Percentiles rank a stretch among this genome's conserved stretches.
These are phyloP conservation scores for Lophius americanus DNA, from an alignment of 2,797 vertebrate species.

Conservation along the genomic window DNA sequence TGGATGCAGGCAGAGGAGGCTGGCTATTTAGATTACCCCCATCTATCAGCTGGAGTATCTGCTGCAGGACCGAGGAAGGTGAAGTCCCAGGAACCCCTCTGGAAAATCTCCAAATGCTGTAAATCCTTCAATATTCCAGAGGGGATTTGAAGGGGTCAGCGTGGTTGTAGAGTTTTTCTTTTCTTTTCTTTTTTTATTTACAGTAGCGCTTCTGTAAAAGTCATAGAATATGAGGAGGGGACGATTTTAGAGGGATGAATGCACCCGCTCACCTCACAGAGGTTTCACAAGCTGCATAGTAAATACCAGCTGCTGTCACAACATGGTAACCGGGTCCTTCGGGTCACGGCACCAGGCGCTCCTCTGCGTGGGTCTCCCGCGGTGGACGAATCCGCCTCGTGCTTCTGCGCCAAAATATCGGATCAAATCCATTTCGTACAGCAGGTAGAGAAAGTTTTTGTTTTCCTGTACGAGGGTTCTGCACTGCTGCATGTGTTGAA, in stretches of 20 bases:
- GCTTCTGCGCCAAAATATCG: neutral
- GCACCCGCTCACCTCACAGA: conserved; percentile 7
- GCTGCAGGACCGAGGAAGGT: conserved; percentile 35
- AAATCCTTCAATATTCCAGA: conserved; percentile 52
- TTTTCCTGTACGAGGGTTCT: neutral
- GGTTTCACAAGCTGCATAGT: conserved; percentile 27
- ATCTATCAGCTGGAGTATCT: conserved; percentile 62
- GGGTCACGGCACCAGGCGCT: conserved; percentile 9
- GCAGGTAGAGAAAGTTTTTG: neutral
- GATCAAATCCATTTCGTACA: conserved; percentile 7
- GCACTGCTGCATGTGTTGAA: no score
- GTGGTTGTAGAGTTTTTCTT: conserved; percentile 15
- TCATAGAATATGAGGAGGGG: neutral
- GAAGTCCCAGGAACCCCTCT: conserved; percentile 28
- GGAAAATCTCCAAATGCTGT: conserved; percentile 32
- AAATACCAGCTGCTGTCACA: conserved; percentile 46
- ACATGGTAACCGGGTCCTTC: conserved; percentile 2
- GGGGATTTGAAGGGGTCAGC: conserved; percentile 12
- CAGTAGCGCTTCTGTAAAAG: neutral
- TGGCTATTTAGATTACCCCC: conserved; percentile 61
- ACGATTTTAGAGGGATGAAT: neutral
- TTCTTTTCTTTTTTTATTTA: neutral
- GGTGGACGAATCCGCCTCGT: neutral
- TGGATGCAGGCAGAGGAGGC: conserved; percentile 50
- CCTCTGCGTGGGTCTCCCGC: neutral